Conservation (phyloP, 2,888 invertebrate species). For the Biston betularia region DNA sequence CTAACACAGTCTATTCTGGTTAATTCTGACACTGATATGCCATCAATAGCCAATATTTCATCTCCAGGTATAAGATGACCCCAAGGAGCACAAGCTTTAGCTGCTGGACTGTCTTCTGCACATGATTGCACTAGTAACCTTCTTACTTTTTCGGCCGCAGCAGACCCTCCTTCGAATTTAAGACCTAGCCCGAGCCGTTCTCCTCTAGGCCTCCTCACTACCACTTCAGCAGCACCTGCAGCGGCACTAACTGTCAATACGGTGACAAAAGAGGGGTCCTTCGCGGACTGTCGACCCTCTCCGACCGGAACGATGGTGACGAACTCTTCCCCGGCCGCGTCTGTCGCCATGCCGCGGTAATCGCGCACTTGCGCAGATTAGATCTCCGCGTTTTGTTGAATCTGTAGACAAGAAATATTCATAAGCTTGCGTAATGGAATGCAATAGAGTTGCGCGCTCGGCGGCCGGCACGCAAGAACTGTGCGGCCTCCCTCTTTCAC, state of each 20-base stretch:
- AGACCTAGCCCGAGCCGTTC: constrained; percentile 96
- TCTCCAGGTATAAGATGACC: constrained; percentile 94
- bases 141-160: constrained; percentile 92
- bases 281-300: constrained; percentile 69
- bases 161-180: constrained; percentile 96
- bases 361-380: constrained; percentile 64
- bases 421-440: constrained; percentile 75
- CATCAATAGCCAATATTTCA: constrained; percentile 95
- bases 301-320: constrained; percentile 87
- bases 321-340: constrained; percentile 80
- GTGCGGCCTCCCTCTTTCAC: constrained; percentile 77
- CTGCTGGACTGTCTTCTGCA: constrained; percentile 94
- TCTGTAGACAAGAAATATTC: constrained; percentile 77
- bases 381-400: constrained; percentile 66
- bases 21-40: constrained; percentile 91
- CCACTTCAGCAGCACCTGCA: constrained; percentile 89
- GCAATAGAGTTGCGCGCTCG: constrained; percentile 65
- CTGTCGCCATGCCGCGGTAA: constrained; percentile 80
- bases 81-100: constrained; percentile 93
- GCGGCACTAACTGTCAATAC: constrained; percentile 86
- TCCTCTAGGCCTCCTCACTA: constrained; percentile 94
- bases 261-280: constrained; percentile 84
- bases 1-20: constrained; percentile 95
- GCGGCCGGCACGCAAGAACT: constrained; percentile 67
- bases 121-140: constrained; percentile 95